These are phyloP conservation scores for Microctenopoma stevenorrisi DNA, from an alignment of 2,797 vertebrate genomes.

Conservation along the genomic window DNA sequence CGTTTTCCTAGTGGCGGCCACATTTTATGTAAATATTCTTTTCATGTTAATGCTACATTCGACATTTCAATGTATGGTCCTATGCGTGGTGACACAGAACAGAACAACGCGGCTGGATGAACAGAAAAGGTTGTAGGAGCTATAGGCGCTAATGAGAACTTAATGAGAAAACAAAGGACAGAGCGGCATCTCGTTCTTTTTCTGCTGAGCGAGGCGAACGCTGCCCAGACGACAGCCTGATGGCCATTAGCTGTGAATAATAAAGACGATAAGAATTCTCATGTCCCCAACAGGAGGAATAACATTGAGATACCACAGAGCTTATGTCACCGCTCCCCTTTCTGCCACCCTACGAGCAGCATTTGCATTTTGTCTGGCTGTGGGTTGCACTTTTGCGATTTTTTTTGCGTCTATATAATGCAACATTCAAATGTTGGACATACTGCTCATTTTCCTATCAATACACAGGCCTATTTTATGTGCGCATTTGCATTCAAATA, in stretches of 20 bases:
- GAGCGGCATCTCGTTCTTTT: slow-evolving; percentile 46
- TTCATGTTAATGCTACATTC: background rate
- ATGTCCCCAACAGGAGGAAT: slow-evolving; percentile 53
- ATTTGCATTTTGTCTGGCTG: slow-evolving; percentile 68
- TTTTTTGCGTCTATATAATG: slow-evolving; percentile 50
- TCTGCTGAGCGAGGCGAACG: slow-evolving; percentile 62
- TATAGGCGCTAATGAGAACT: slow-evolving; percentile 56
- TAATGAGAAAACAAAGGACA: slow-evolving; percentile 72
- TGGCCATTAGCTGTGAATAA: slow-evolving; percentile 74
- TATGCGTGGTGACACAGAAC: slow-evolving; percentile 4
- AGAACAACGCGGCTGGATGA: slow-evolving; percentile 1
- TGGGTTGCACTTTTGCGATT: slow-evolving; percentile 48
- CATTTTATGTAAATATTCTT: background rate
- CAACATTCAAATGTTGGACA: slow-evolving; percentile 54
- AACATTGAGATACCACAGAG: slow-evolving; percentile 57
- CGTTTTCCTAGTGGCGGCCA: background rate
- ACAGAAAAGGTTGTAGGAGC: slow-evolving; percentile 37
- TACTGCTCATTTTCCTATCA: slow-evolving; percentile 54
- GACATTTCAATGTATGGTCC: background rate
- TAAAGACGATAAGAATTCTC: slow-evolving; percentile 65
- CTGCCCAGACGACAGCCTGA: slow-evolving; percentile 60
- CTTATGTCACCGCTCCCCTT: slow-evolving; percentile 60
- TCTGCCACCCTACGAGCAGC: slow-evolving; percentile 34
- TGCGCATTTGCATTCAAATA: slow-evolving; percentile 66
- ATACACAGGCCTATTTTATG: slow-evolving; percentile 35